These are phyloP conservation scores for Hystrix brachyura DNA, from an alignment of 2,113 vertebrate genomes.

Conservation along the genomic window DNA sequence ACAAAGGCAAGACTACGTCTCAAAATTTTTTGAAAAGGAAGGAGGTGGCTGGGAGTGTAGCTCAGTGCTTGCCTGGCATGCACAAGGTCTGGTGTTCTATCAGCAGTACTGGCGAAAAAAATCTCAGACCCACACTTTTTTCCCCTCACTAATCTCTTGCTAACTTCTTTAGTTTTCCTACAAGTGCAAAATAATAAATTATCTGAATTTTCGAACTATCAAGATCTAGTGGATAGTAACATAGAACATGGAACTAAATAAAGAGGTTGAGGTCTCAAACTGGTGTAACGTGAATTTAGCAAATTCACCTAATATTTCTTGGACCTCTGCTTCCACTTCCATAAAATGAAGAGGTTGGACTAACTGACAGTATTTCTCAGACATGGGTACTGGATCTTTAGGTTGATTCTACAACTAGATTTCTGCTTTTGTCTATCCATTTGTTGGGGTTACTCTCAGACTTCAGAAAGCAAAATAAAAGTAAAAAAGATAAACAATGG, in stretches of 20 bases:
- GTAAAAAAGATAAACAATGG: neutral
- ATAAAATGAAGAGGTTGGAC: neutral
- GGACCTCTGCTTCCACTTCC: neutral
- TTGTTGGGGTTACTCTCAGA: neutral
- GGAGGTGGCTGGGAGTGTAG: neutral
- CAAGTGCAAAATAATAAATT: conserved; percentile 1
- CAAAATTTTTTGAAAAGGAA: neutral
- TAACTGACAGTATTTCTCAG: neutral
- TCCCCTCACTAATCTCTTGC: neutral
- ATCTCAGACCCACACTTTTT: neutral
- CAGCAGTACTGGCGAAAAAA: neutral
- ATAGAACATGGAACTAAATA: neutral
- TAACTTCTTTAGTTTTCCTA: conserved; percentile 27
- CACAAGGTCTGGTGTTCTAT: neutral
- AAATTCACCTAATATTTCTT: neutral
- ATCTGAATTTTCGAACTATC: neutral
- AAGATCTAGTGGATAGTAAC: neutral
- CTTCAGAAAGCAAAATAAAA: neutral
- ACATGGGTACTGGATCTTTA: too few relatives aligned
- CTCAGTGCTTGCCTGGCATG: neutral
- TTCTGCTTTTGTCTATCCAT: neutral
- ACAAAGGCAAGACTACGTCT: neutral
- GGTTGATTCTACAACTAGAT: neutral
- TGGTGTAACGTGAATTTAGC: neutral
- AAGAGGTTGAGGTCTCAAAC: neutral